phyloP scores from a whole-genome alignment of 2,113 vertebrate species.

The Caranx melampygus region DNA sequence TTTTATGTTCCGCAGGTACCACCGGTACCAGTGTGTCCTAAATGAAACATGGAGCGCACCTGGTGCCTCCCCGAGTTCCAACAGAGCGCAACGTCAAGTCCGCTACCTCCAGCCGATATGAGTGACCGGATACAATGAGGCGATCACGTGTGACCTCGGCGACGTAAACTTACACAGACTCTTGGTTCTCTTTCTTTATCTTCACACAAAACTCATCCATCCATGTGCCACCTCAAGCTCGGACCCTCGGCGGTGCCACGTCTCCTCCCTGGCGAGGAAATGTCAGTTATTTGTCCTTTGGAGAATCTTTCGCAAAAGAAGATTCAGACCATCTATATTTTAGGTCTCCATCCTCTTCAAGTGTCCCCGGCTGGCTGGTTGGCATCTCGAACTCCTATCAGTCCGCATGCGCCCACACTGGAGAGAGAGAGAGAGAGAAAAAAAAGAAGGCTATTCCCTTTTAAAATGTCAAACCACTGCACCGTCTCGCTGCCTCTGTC shows the following conservation, averaged over 20 bases:
- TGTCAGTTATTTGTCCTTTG: conserved; percentile 21
- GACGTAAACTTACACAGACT: conserved; percentile 49
- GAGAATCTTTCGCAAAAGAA: conserved; percentile 11
- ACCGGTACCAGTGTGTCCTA: conserved; percentile 54
- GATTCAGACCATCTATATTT: conserved; percentile 28
- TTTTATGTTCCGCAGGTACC: conserved; percentile 57
- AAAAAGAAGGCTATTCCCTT: conserved; percentile 23
- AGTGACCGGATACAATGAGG: conserved; percentile 20
- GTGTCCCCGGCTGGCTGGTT: conserved; percentile 25
- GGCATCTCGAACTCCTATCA: conserved; percentile 55
- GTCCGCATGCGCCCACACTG: conserved; percentile 44
- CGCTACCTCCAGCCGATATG: conserved; percentile 15
- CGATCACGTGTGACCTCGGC: conserved; percentile 44
- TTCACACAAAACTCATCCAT: conserved; percentile 50
- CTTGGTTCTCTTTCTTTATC: conserved; percentile 17
- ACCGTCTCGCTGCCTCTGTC: not conserved
- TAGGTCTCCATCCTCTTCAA: conserved; percentile 45
- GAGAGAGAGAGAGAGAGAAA: not conserved
- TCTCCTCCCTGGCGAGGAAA: conserved; percentile 21
- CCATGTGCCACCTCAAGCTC: conserved; percentile 15
- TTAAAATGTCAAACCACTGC: conserved; percentile 42
- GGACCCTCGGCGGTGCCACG: conserved; percentile 37
- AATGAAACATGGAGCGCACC: conserved; percentile 66
- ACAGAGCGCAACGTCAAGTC: conserved; percentile 40
- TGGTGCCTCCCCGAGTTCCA: conserved; percentile 31